Base-by-base conservation (phyloP, 1,140 invertebrate genomes). In the Apolygus lucorum region DNA sequence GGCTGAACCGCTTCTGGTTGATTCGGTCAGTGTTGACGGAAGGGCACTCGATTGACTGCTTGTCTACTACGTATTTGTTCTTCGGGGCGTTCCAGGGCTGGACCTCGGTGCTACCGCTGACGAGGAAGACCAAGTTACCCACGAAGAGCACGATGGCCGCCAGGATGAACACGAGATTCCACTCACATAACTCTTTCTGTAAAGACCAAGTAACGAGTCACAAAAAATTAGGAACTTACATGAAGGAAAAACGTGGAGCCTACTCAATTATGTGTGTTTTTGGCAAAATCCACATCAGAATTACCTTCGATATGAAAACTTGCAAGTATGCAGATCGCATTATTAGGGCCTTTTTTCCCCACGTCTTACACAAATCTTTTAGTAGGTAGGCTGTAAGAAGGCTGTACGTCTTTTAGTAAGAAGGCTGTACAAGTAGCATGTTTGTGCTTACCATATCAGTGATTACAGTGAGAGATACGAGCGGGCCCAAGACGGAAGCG, bases 401-500 rank as follows among this genome's bases (percentile, higher is more conserved):
- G n/a, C n/a, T n/a, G n/a, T n/a, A n/a, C n/a, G n/a, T n/a, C n/a
- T n/a, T n/a, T n/a, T n/a, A n/a, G n/a, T n/a, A n/a, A n/a, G n/a
- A n/a, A n/a, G n/a, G n/a, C n/a, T n/a, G n/a, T n/a, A n/a, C n/a
- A n/a, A n/a, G n/a, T n/a, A n/a, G n/a, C n/a, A n/a, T 42, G 34
- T 42, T 42, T 22, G 13, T 34, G 34, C 64, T 67, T 67, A 67
- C 64, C 28, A 42, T 67, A 42, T 67, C 29, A 4, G 28, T 1
- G 17, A 67, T 13, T 0, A 67, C 2, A 2, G n/a, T 34, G 0
- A 42, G 22, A n/a, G 64, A 67, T n/a, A 67, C 34, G 28, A 67
- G 64, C 1, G 90, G 90, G n/a, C 87, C 87, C 22, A 88, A 74
- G 65, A 91, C 88, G 0, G 86, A 86, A 28, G 86, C 84, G 2